A percentile compares a stretch with the other conserved stretches of the same genome.
These are phyloP conservation scores for Anthonomus grandis DNA, from an alignment of 1,140 invertebrate species.

Conservation along the genomic window DNA sequence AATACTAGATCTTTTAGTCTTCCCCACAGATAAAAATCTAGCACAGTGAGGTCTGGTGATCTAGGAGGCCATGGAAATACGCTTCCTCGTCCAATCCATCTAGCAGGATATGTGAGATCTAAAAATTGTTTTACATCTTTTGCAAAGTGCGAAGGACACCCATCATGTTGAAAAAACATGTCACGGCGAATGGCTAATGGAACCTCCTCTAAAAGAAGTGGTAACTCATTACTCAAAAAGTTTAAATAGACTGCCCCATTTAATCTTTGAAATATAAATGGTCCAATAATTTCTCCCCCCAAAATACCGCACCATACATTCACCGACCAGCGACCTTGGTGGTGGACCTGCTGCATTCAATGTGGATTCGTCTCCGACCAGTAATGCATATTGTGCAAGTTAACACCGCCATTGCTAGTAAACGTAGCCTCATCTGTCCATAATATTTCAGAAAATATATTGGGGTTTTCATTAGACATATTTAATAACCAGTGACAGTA, in stretches of 20 bases:
- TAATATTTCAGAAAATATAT: slow-evolving; percentile 31
- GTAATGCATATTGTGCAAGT: slow-evolving; percentile 38
- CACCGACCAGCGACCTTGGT: slow-evolving; percentile 28
- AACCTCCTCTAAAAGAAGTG: slow-evolving; percentile 41
- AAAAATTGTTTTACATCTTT: slow-evolving; percentile 4
- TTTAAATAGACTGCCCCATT: slow-evolving; percentile 33
- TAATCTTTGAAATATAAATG: slow-evolving; percentile 38
- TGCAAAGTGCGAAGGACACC: slow-evolving; percentile 33
- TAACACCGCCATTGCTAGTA: slow-evolving; percentile 36
- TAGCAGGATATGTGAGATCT: slow-evolving; percentile 1
- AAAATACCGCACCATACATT: slow-evolving; percentile 44
- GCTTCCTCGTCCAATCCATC: slow-evolving; percentile 8
- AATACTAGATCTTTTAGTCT: no score
- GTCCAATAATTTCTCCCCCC: slow-evolving; percentile 37
- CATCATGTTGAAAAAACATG: slow-evolving; percentile 41
- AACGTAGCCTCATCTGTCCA: slow-evolving; percentile 37
- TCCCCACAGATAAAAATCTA: no score
- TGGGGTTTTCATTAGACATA: slow-evolving; percentile 11
- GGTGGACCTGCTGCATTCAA: slow-evolving; percentile 26
- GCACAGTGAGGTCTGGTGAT: no score
- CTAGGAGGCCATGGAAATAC: slow-evolving; percentile 9
- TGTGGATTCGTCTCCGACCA: slow-evolving; percentile 36
- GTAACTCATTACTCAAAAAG: slow-evolving; percentile 40
- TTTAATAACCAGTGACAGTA: slow-evolving; percentile 3
- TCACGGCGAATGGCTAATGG: slow-evolving; percentile 26